Conservation (phyloP, 2,888 invertebrate genomes). For the Eupithecia subfuscata region DNA sequence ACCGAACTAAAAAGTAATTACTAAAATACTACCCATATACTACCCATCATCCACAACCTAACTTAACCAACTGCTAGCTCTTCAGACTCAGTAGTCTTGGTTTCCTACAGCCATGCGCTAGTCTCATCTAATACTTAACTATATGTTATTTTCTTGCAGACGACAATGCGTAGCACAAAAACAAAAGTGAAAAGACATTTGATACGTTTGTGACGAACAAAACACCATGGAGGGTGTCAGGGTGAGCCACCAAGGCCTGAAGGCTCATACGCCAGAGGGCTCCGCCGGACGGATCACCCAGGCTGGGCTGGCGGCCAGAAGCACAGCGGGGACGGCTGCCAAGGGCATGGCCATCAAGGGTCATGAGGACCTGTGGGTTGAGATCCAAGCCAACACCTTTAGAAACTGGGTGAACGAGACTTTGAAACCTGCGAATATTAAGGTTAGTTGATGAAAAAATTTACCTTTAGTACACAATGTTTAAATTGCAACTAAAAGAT, state of each 20-base stretch:
- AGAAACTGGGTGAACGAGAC: slow-evolving; percentile 99
- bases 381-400: slow-evolving; percentile 97
- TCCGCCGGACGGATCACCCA: slow-evolving; percentile 87
- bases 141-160: slow-evolving; percentile 54
- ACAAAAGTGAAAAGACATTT: slow-evolving; percentile 54
- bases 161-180: slow-evolving; percentile 62
- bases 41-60: neutral
- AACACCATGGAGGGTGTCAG: slow-evolving; percentile 78
- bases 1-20: neutral
- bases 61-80: neutral
- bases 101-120: neutral
- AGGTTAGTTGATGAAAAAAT: slow-evolving; percentile 67
- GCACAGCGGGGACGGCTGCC: slow-evolving; percentile 96
- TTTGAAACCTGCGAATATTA: slow-evolving; percentile 87
- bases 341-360: slow-evolving; percentile 98
- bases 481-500: too few relatives aligned
- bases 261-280: slow-evolving; percentile 84
- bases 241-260: slow-evolving; percentile 84
- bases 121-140: neutral
- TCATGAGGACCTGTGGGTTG: slow-evolving; percentile 97
- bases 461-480: too few relatives aligned
- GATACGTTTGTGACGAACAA: slow-evolving; percentile 51
- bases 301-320: slow-evolving; percentile 93
- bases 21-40: neutral
- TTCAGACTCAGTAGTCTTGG: neutral